phyloP scores from a whole-genome alignment of 2,113 vertebrate genomes.

The Ptychochromis oligacanthus region DNA sequence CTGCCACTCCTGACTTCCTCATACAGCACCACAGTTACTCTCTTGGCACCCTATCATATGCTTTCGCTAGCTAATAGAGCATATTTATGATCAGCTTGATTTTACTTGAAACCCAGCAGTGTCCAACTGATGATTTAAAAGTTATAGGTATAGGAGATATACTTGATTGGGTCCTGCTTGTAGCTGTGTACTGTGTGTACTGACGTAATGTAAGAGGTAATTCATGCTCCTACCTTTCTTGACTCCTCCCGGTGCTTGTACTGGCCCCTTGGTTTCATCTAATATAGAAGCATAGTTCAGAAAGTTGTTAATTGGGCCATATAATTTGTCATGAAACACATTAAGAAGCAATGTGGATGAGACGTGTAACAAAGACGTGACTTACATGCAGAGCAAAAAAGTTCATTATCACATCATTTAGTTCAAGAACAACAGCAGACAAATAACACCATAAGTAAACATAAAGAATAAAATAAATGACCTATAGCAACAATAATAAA shows the following conservation, averaged over 20 bases:
- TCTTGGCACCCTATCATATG: too few species aligned
- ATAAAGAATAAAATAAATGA: not conserved
- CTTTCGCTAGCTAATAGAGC: not conserved
- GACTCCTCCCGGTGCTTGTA: constrained; percentile 87
- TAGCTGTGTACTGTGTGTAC: not conserved
- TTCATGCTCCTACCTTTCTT: constrained; percentile 82
- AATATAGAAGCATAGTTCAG: constrained; percentile 64
- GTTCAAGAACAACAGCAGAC: not conserved
- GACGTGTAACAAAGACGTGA: not conserved
- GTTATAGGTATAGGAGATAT: not conserved
- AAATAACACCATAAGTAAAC: not conserved
- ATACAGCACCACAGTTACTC: too few species aligned
- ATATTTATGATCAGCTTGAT: not conserved
- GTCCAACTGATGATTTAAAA: not conserved
- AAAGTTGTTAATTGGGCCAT: constrained; percentile 27
- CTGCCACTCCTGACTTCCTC: too few species aligned
- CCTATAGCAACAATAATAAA: not conserved
- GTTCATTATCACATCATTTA: not conserved
- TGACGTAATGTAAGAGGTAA: not conserved
- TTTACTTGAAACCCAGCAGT: not conserved
- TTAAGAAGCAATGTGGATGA: not conserved
- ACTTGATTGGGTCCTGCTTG: not conserved
- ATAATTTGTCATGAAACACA: not conserved
- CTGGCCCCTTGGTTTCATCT: constrained; percentile 83
- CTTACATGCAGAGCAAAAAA: not conserved